Evolutionary conservation across 1,140 invertebrate species (phyloP).

Genomic region (Aphaenogaster ashmeadi): DNA sequence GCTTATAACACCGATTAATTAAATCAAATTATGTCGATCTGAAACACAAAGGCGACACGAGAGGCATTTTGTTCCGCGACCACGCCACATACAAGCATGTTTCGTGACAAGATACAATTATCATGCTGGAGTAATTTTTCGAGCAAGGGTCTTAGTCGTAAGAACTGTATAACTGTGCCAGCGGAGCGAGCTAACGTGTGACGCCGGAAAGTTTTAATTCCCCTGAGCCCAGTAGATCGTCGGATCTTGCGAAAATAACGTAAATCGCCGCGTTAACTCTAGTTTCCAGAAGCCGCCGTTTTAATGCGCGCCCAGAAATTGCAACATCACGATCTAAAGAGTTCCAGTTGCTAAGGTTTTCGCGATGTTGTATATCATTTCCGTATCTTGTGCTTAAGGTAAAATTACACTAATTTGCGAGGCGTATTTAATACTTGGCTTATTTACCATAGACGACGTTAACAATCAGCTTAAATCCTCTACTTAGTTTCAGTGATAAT

Average conservation of each 20-base stretch:
- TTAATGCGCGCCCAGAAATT: slow-evolving; percentile 40
- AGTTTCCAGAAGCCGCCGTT: slow-evolving; percentile 33
- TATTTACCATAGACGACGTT: slow-evolving; percentile 26
- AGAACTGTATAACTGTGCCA: slow-evolving; percentile 55
- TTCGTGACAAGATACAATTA: slow-evolving; percentile 62
- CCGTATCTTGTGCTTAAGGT: slow-evolving; percentile 38
- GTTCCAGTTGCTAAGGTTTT: slow-evolving; percentile 38
- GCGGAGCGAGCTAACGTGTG: slow-evolving; percentile 43
- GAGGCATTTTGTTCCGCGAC: slow-evolving; percentile 44
- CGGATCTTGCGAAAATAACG: slow-evolving; percentile 55
- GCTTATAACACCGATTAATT: slow-evolving; percentile 49
- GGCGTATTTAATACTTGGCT: slow-evolving; percentile 35
- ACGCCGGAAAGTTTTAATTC: slow-evolving; percentile 64
- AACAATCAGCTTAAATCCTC: not conserved
- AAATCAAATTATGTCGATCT: slow-evolving; percentile 49
- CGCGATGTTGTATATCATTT: slow-evolving; percentile 36
- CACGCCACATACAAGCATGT: slow-evolving; percentile 10
- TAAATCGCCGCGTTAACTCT: slow-evolving; percentile 51
- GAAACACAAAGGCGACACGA: slow-evolving; percentile 36
- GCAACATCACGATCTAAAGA: slow-evolving; percentile 22
- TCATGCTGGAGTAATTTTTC: slow-evolving; percentile 51
- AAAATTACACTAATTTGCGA: slow-evolving; percentile 21
- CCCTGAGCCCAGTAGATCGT: slow-evolving; percentile 48
- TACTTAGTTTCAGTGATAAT: not conserved
- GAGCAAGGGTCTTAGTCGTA: slow-evolving; percentile 31